Conservation (phyloP, 2,113 vertebrate species). For the Agelaius phoeniceus region DNA sequence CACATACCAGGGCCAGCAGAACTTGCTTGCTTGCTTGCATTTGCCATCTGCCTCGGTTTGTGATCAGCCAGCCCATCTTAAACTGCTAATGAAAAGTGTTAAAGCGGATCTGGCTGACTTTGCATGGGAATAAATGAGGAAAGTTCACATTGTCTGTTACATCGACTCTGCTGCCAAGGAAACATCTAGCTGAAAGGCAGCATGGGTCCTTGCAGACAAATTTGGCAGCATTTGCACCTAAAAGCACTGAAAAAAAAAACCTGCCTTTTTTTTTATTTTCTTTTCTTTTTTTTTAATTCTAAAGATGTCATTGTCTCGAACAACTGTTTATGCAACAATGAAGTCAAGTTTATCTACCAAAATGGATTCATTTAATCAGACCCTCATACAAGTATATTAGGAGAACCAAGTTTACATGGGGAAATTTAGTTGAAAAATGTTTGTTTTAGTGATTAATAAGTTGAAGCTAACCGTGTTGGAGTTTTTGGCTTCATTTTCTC, state of each 20-base stretch:
- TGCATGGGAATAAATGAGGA: not conserved
- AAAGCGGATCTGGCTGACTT: not conserved
- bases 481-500: accelerated
- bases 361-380: not conserved
- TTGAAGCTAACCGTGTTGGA: not conserved
- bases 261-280: not conserved
- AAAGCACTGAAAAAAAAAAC: not conserved
- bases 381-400: not conserved
- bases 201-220: not conserved
- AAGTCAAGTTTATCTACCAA: not conserved
- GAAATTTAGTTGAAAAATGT: not conserved
- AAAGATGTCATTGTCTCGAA: not conserved
- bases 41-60: slow-evolving; percentile 38
- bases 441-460: not conserved
- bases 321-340: not conserved
- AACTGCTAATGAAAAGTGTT: slow-evolving; percentile 31
- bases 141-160: slow-evolving; percentile 21
- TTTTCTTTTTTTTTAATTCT: not conserved
- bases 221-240: not conserved
- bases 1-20: not conserved
- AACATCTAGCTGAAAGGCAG: slow-evolving; percentile 5
- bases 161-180: slow-evolving; percentile 7
- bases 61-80: not conserved
- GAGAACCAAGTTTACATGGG: not conserved
- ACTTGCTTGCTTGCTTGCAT: not conserved